phyloP scores from a whole-genome alignment of 1,140 invertebrate genomes.

The Nixonia krombeini region DNA sequence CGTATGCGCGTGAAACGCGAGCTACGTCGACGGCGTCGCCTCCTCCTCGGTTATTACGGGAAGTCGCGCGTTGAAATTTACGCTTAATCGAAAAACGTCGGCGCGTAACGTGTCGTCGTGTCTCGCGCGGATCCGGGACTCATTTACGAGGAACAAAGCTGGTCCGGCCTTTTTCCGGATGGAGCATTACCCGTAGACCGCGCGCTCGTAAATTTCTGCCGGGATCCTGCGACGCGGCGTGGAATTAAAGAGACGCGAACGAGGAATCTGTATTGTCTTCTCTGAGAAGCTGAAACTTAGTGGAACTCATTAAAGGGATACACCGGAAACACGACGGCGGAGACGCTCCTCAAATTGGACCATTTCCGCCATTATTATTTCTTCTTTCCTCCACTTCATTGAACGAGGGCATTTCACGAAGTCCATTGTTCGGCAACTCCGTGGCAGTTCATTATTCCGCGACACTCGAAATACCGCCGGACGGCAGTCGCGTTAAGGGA shows the following conservation, averaged over 20 bases:
- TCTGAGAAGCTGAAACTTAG: slow-evolving; percentile 31
- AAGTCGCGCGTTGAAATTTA: slow-evolving; percentile 28
- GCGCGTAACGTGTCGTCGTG: not conserved
- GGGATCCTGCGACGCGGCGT: slow-evolving; percentile 34
- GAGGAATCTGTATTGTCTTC: slow-evolving; percentile 43
- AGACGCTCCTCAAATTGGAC: slow-evolving; percentile 25
- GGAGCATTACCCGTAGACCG: slow-evolving; percentile 34
- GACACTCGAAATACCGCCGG: too few relatives aligned
- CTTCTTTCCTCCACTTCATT: too few relatives aligned
- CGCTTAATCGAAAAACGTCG: slow-evolving; percentile 43
- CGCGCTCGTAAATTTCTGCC: slow-evolving; percentile 41
- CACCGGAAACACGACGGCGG: slow-evolving; percentile 21
- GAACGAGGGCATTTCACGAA: too few relatives aligned
- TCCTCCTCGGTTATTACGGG: too few relatives aligned
- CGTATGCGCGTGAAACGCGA: too few relatives aligned
- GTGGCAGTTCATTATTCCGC: too few relatives aligned
- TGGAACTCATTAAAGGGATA: slow-evolving; percentile 33
- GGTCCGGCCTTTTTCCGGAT: slow-evolving; percentile 38
- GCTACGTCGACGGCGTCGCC: too few relatives aligned
- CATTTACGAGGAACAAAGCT: slow-evolving; percentile 46
- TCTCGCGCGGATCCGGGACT: slow-evolving; percentile 16
- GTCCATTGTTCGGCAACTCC: too few relatives aligned
- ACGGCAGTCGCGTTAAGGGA: too few relatives aligned
- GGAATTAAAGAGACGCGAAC: slow-evolving; percentile 45
- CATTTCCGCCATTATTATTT: too few relatives aligned